Conservation (phyloP, 2,888 invertebrate genomes). For the Ramazzottius varieornatus region DNA sequence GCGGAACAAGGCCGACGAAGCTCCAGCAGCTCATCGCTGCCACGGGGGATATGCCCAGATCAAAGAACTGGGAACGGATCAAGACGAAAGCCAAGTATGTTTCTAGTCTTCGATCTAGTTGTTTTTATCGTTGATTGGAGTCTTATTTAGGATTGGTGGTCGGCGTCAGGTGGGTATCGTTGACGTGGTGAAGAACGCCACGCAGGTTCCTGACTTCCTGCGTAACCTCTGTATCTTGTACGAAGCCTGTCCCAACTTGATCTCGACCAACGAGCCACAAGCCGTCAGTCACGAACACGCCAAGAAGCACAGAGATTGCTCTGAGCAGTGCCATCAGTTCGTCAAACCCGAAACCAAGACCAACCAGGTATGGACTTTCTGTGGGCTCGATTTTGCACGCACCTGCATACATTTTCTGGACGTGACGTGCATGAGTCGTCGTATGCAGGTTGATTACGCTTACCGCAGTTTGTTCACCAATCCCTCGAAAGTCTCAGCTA, state of each 20-base stretch:
- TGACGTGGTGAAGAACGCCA: not conserved
- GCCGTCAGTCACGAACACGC: too few relatives aligned
- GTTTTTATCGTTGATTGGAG: too few relatives aligned
- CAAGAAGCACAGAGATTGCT: too few relatives aligned
- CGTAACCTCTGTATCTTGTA: not conserved
- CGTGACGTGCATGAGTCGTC: too few relatives aligned
- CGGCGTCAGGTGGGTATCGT: not conserved
- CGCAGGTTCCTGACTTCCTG: not conserved
- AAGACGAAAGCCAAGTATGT: not conserved
- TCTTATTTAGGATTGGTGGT: not conserved
- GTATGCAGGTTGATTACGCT: too few relatives aligned
- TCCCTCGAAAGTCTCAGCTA: too few relatives aligned
- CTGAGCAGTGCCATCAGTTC: not conserved
- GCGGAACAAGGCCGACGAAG: not conserved
- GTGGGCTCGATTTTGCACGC: too few relatives aligned
- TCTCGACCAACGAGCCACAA: not conserved
- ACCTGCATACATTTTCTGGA: too few relatives aligned
- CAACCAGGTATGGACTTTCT: not conserved
- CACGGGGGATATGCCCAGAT: not conserved
- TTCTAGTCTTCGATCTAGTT: too few relatives aligned
- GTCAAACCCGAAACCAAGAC: not conserved
- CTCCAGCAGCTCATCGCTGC: not conserved
- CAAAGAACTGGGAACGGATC: not conserved
- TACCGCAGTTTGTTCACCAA: too few relatives aligned
- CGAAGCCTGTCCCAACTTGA: not conserved